Evolutionary conservation across 1,140 invertebrate species (phyloP), one percentile per base, ranked within the genome.

Genomic region (Planococcus citri): DNA sequence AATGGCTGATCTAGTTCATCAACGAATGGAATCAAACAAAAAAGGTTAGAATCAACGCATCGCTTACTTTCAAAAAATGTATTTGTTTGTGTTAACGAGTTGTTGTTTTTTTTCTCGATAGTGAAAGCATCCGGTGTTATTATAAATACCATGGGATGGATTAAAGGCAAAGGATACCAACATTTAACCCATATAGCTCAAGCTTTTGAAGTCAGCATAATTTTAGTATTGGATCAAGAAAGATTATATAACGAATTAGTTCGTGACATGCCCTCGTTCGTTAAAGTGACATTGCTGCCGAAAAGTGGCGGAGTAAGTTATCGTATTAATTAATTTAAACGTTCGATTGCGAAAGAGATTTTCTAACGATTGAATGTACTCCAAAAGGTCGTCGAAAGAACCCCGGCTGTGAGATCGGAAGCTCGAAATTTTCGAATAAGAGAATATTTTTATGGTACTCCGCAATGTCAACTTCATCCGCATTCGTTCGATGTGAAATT

Each of bases 131-230:
- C 94, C 27, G 97, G 97, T n/a, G 89, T 94, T 1, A 88, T 99
- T 37, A 95, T 99, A 68, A 99, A 99, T 77, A 99, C 97, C 0
- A 96, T 94, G 76, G 96, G 96, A 0, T 99, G 95, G 95, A 87
- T 98, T 0, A 94, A 95, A 80, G 90, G 86, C 1, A 88, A 86
- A 8, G 94, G 93, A 0, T 95, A 94, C 76, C 88, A 88, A 75
- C 82, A 89, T 58, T 76, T 94, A 12, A 85, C 88, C 10, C 91
- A 96, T 75, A 87, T 92, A 4, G 92, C 94, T 0, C 87, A 92
- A 76, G 90, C 90, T 6, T 98, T 98, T 80, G 92, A 97, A 83
- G 93, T 96, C 1, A 93, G 97, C 78, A 87, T 95, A 0, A 93
- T 99, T 74, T 81, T 98, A 71, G 96, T 99, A 0, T 77, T 99